Base-by-base conservation (phyloP, 2,113 vertebrate genomes). In the Mobula hypostoma region DNA sequence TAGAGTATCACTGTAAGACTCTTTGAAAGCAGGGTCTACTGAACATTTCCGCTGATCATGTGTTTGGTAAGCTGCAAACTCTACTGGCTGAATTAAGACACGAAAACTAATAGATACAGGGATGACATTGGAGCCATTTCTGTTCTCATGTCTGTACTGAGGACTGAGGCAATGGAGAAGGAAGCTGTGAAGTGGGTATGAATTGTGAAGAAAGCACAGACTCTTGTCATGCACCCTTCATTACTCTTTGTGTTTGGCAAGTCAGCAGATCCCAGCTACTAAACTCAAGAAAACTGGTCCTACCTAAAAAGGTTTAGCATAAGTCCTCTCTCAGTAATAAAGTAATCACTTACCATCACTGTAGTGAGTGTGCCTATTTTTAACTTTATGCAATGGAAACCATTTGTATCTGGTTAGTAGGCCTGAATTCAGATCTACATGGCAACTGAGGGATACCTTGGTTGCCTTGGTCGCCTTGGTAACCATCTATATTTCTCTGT, bases 401-500 rank as follows among this genome's bases (percentile, higher is more conserved):
- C 0, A 11, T 29, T 1, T 12, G 24, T 85, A 58, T 85, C 61
- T 9, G 82, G 82, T 85, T 11, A 19, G 29, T 66, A 61, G 61
- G 17, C 14, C 61, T 76, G 68, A 36, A 29, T 19, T 56, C 68
- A 76, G 70, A 93, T 93, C 36, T 76, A 70, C 91, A 48, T 93
- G 24, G 91, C 74, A 74, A 93, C 91, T 24, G 56, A 93, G 91
- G 36, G 70, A 74, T 93, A 74, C 70, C 68, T 74, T 27, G 19
- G 68, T 92, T 92, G 66, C 68, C 68, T 40, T 27, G 19, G 68
- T 92, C 74, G 66, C 68, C 68, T 40, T 93, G 68, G 91, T 76
- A 29, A 93, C 91, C 6, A 14, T 48, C 70, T 93, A 93, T 93
- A 93, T 93, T 74, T 93, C 76, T 74, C 70, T 93, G 91, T 29